Conservation (phyloP, 2,797 vertebrate genomes). For the Xiphorhynchus erythropygius region DNA sequence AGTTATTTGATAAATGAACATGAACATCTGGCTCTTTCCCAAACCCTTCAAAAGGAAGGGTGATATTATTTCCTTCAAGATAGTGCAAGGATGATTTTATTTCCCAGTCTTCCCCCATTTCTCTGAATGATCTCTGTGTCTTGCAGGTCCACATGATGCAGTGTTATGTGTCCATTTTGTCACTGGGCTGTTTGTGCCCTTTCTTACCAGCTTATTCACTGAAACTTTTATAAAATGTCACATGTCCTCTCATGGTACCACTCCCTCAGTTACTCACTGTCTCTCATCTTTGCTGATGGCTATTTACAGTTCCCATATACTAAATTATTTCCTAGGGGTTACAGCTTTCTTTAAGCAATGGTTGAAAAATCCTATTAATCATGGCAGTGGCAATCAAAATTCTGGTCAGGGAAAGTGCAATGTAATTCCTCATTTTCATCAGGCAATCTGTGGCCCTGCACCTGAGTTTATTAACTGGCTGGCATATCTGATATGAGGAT, state of each 20-base stretch:
- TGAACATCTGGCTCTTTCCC: not conserved
- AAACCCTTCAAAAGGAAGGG: not conserved
- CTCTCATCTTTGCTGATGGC: not conserved
- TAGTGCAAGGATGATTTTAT: not conserved
- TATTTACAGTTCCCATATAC: not conserved
- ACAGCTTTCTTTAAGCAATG: not conserved
- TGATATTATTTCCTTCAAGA: not conserved
- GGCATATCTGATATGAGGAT: not conserved
- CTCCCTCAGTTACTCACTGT: not conserved
- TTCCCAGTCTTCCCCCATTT: not conserved
- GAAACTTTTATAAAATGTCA: not conserved
- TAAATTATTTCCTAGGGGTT: not conserved
- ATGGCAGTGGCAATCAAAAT: not conserved
- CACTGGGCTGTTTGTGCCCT: not conserved
- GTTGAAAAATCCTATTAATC: not conserved
- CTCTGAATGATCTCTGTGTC: not conserved
- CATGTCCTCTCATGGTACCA: not conserved
- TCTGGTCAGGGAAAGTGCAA: not conserved
- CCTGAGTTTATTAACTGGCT: constrained; percentile 8
- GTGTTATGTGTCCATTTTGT: not conserved
- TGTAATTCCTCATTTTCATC: constrained; percentile 10
- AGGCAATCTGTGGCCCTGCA: constrained; percentile 11
- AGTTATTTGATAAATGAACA: not conserved
- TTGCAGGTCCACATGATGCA: not conserved
- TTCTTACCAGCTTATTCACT: not conserved